Conservation (phyloP, 2,888 invertebrate genomes). For the Rhopalosiphum nymphaeae region DNA sequence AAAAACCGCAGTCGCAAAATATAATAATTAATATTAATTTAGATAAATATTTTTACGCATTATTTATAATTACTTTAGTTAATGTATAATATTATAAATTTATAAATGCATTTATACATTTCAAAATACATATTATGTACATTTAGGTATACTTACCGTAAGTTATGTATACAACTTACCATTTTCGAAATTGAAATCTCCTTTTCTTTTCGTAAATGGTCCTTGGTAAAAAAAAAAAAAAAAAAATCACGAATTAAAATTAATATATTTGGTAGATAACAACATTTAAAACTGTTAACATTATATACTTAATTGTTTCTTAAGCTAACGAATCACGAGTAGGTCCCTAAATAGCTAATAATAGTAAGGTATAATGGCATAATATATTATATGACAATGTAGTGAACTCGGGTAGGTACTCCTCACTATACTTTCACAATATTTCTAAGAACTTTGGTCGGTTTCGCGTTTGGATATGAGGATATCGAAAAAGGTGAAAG, state of each 20-base stretch:
- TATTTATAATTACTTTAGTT: neutral
- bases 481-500: too few relatives aligned
- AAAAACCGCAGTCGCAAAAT: neutral
- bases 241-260: neutral
- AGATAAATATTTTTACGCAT: neutral
- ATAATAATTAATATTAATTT: neutral
- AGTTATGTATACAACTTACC: neutral
- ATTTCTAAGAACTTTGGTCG: too few relatives aligned
- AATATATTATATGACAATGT: too few relatives aligned
- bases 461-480: too few relatives aligned
- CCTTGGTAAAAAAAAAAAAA: neutral
- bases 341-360: neutral
- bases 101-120: neutral
- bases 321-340: neutral
- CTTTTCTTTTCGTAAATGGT: neutral
- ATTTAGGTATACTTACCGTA: neutral
- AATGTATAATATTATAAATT: neutral
- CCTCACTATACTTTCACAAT: too few relatives aligned
- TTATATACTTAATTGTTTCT: neutral
- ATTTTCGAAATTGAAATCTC: neutral
- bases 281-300: neutral
- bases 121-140: neutral
- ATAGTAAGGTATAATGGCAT: too few relatives aligned
- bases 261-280: neutral
- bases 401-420: too few relatives aligned